A percentile compares a stretch with the other conserved stretches of the same genome.
Conservation (phyloP, 2,113 vertebrate genomes). For the Andinoacara biseriatus region DNA sequence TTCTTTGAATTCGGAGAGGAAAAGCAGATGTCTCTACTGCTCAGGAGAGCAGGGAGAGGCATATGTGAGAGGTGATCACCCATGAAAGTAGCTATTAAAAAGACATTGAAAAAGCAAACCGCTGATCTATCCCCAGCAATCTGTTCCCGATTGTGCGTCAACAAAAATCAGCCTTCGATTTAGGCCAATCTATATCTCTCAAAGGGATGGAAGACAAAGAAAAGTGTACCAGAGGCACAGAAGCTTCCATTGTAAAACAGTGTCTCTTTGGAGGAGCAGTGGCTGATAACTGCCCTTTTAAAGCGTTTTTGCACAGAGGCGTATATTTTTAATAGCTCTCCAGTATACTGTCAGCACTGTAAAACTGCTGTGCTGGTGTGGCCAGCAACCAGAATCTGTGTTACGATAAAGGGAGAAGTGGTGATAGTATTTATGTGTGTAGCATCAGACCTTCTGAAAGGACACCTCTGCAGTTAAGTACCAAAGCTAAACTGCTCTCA, state of each 20-base stretch:
- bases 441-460: slow-evolving; percentile 9
- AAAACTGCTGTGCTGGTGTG: slow-evolving; percentile 25
- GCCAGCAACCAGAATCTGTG: not conserved
- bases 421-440: slow-evolving; percentile 7
- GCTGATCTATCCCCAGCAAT: not conserved
- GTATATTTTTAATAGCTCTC: slow-evolving; percentile 38
- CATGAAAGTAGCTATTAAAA: slow-evolving; percentile 22
- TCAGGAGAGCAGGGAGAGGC: not conserved
- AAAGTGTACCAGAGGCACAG: not conserved
- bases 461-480: not conserved
- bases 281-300: slow-evolving; percentile 55
- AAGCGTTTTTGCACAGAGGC: slow-evolving; percentile 34
- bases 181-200: not conserved
- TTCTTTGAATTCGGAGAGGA: not conserved
- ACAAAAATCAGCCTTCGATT: not conserved
- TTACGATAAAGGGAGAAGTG: not conserved
- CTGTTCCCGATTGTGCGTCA: not conserved
- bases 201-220: not conserved
- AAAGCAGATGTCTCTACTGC: not conserved
- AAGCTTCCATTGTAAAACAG: not conserved
- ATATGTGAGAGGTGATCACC: slow-evolving; percentile 5
- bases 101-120: not conserved
- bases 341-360: slow-evolving; percentile 26
- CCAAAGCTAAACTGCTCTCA: slow-evolving; percentile 8
- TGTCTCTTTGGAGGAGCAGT: slow-evolving; percentile 25